A percentile compares a stretch with the other conserved stretches of the same genome.
Evolutionary conservation across 1,140 invertebrate species (phyloP).

Genomic region (Arion vulgaris): DNA sequence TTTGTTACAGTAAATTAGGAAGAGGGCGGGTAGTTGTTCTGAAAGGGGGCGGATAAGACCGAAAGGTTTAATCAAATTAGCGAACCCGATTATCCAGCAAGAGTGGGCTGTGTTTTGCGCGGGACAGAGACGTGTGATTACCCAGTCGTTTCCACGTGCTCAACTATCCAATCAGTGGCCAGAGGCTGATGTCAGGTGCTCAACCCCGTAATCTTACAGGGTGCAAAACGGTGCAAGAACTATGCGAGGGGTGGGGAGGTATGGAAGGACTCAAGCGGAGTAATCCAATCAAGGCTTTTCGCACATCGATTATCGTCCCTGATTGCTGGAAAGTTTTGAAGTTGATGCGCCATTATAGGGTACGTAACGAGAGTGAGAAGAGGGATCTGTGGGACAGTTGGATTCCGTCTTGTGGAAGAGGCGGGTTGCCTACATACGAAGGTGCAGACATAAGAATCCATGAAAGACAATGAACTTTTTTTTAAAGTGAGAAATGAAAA

Average conservation of each 20-base stretch:
- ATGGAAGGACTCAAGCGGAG: conserved; percentile 7
- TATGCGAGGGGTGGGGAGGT: not conserved
- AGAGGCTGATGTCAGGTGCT: conserved; percentile 19
- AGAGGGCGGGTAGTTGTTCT: not conserved
- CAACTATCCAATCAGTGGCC: conserved; percentile 26
- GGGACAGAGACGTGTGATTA: conserved; percentile 10
- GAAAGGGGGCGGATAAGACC: not conserved
- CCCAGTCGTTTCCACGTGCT: conserved; percentile 11
- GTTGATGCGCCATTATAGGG: conserved; percentile 21
- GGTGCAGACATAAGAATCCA: not conserved
- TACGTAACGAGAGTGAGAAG: conserved; percentile 5
- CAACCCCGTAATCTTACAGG: conserved; percentile 4
- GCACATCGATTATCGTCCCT: conserved; percentile 27
- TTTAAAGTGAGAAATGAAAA: too few relatives aligned
- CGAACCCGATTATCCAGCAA: conserved; percentile 16
- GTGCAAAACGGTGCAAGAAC: conserved; percentile 22
- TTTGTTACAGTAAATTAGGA: conserved; percentile 8
- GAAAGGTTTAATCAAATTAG: conserved; percentile 32
- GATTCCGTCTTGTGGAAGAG: not conserved
- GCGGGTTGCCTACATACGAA: not conserved
- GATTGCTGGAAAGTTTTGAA: conserved; percentile 14
- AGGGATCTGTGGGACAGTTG: not conserved
- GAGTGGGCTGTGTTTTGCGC: conserved; percentile 15
- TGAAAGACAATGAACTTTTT: too few relatives aligned
- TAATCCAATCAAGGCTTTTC: conserved; percentile 32